Evolutionary conservation across 2,888 invertebrate species (phyloP).

Genomic region (Lasioglossum calceatum): DNA sequence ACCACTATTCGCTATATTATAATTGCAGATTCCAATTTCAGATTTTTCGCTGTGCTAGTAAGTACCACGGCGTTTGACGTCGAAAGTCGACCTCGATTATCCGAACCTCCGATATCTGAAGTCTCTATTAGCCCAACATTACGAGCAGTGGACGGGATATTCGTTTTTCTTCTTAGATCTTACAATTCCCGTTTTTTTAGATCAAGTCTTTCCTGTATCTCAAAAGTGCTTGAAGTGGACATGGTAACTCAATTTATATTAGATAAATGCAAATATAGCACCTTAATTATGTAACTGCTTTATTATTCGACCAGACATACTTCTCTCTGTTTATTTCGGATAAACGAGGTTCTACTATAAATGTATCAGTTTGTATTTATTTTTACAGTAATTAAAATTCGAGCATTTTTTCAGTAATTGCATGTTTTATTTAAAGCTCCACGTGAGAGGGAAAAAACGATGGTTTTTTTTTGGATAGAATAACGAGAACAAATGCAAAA

Average conservation of each 20-base stretch:
- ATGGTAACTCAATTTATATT: no score
- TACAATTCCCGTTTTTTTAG: no score
- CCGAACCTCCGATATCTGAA: not conserved
- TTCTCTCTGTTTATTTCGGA: no score
- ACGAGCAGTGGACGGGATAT: no score
- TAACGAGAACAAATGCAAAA: conserved; percentile 5
- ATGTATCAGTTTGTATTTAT: not conserved
- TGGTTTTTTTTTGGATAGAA: not conserved
- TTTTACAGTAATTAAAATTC: no score
- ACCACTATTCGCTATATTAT: not conserved
- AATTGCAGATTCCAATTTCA: not conserved
- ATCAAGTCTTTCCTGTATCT: no score
- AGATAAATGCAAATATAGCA: no score
- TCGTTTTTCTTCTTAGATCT: no score
- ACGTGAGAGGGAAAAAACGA: not conserved
- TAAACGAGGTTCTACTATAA: no score
- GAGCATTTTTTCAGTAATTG: not conserved
- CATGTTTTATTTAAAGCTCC: not conserved
- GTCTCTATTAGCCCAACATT: not conserved
- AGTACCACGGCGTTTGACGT: not conserved
- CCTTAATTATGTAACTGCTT: no score
- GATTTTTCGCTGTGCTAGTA: not conserved
- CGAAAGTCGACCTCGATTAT: not conserved
- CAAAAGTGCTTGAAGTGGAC: no score
- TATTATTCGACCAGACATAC: no score